Conservation (phyloP, 2,888 invertebrate species). For the Nephrocerus scutellatus region DNA sequence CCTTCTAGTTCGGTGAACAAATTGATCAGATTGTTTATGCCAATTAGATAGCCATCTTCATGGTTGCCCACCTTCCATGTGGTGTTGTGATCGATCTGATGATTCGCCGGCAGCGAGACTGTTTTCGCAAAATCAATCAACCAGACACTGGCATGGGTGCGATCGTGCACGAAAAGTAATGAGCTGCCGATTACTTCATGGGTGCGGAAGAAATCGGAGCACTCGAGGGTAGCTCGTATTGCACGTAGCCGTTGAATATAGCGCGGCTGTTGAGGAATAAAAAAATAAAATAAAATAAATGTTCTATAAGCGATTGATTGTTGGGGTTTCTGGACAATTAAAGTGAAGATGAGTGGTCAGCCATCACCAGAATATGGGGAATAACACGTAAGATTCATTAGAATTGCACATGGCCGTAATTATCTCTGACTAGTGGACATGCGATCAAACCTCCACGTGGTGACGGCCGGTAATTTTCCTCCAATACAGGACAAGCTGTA, state of each 20-base stretch:
- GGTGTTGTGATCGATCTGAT: constrained; percentile 69
- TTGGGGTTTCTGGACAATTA: too few relatives aligned
- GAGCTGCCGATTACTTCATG: constrained; percentile 96
- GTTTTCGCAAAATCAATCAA: constrained; percentile 98
- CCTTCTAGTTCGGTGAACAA: constrained; percentile 55
- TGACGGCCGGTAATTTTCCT: too few relatives aligned
- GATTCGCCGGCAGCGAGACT: constrained; percentile 66
- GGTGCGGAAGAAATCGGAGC: constrained; percentile 81
- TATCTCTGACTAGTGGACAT: too few relatives aligned
- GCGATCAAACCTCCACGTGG: too few relatives aligned
- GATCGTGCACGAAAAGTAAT: constrained; percentile 89
- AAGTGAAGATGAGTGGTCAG: background rate
- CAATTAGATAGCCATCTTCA: constrained; percentile 92
- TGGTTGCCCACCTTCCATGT: constrained; percentile 93
- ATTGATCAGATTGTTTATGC: constrained; percentile 81
- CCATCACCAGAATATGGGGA: too few relatives aligned
- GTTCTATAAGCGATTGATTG: constrained; percentile 5
- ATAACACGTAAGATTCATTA: too few relatives aligned
- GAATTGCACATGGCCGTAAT: too few relatives aligned
- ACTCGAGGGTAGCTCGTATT: constrained; percentile 73
- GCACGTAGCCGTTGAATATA: constrained; percentile 79
- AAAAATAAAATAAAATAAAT: constrained; percentile 4
- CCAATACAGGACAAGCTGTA: too few relatives aligned
- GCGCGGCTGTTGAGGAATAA: constrained; percentile 54
- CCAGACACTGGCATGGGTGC: constrained; percentile 83